Evolutionary conservation across 2,797 vertebrate species (phyloP).

Genomic region (Sebastes vulpes): DNA sequence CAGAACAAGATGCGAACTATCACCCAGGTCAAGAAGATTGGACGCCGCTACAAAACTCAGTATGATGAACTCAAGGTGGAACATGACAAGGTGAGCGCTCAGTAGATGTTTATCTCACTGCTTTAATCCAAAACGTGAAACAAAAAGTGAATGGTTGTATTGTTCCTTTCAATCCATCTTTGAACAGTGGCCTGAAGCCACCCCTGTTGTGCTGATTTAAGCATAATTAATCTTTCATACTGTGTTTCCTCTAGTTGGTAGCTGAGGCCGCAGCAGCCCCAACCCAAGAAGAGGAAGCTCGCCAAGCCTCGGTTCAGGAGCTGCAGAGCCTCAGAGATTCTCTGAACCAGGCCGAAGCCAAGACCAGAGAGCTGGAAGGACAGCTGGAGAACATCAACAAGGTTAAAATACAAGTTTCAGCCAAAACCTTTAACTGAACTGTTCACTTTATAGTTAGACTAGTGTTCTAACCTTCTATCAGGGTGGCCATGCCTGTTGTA

Average conservation of each 20-base stretch:
- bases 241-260: constrained; percentile 73
- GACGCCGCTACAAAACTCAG: constrained; percentile 96
- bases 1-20: constrained; percentile 94
- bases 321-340: constrained; percentile 90
- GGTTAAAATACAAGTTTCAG: constrained; percentile 75
- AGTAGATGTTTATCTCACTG: neutral
- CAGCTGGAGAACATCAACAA: constrained; percentile 92
- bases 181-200: fast-evolving
- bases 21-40: constrained; percentile 98
- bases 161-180: fast-evolving
- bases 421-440: neutral
- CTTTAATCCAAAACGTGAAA: neutral
- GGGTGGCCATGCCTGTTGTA: neutral
- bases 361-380: constrained; percentile 88
- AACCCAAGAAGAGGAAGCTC: constrained; percentile 88
- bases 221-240: neutral
- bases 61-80: constrained; percentile 96
- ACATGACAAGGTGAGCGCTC: constrained; percentile 90
- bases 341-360: constrained; percentile 89
- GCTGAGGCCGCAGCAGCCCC: constrained; percentile 88
- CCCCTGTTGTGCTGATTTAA: neutral
- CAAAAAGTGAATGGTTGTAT: neutral
- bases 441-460: neutral
- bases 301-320: constrained; percentile 91
- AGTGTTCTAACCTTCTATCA: neutral